Evolutionary conservation across 1,140 invertebrate species (phyloP).

Genomic region (Trichoplusia ni): DNA sequence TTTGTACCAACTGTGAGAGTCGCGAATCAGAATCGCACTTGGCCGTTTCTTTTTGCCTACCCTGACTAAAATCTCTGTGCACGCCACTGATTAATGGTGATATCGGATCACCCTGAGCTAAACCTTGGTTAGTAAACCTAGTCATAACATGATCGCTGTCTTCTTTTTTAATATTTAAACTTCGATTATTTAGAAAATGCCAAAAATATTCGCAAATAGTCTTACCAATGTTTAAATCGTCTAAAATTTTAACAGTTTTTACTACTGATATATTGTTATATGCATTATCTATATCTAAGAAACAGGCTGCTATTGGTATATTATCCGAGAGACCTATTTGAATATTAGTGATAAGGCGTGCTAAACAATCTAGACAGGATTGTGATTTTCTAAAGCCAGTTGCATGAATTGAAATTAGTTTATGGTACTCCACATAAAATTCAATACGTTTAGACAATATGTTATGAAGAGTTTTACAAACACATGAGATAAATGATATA

Average conservation of each 20-base stretch:
- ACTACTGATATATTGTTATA: no score
- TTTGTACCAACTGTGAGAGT: no score
- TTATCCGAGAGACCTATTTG: not conserved
- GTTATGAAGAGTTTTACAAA: not conserved
- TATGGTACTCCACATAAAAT: not conserved
- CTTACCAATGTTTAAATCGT: not conserved
- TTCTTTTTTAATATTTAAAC: not conserved
- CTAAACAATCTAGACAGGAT: not conserved
- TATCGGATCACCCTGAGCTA: not conserved
- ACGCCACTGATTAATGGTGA: not conserved
- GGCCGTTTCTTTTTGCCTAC: no score
- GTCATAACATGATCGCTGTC: not conserved
- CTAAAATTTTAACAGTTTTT: not conserved
- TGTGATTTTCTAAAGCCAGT: not conserved
- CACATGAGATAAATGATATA: no score
- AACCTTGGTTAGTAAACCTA: not conserved
- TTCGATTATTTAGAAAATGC: not conserved
- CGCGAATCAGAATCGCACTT: no score
- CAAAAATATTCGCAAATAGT: not conserved
- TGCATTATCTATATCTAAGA: not conserved
- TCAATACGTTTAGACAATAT: not conserved
- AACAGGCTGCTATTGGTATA: not conserved
- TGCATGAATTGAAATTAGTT: not conserved
- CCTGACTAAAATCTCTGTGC: no score
- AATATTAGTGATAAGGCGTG: not conserved